These are phyloP conservation scores for Centruroides sculpturatus DNA, from an alignment of 1,140 invertebrate genomes.

Conservation along the genomic window DNA sequence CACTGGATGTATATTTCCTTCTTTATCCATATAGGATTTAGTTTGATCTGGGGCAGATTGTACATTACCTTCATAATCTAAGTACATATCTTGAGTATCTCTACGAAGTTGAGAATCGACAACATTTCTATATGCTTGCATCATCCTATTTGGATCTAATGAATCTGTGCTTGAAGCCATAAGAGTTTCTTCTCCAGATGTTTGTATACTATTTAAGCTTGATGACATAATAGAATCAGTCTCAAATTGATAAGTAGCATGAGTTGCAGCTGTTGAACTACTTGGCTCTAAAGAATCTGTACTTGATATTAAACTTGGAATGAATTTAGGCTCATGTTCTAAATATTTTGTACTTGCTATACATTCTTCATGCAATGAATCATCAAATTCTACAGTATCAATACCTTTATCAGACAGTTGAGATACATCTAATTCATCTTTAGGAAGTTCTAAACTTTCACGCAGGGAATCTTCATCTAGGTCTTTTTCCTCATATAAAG, in stretches of 20 bases:
- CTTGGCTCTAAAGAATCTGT: slow-evolving; percentile 46
- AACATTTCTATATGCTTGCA: neutral
- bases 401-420: too few species aligned
- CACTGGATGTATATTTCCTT: neutral
- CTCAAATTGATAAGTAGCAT: slow-evolving; percentile 67
- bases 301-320: slow-evolving; percentile 39
- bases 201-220: slow-evolving; percentile 47
- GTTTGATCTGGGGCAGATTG: too few species aligned
- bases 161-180: slow-evolving; percentile 55
- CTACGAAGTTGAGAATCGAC: neutral
- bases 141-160: slow-evolving; percentile 31
- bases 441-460: slow-evolving; percentile 10
- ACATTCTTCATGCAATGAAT: too few species aligned
- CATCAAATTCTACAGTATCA: too few species aligned
- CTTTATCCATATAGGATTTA: neutral
- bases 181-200: slow-evolving; percentile 47
- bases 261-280: slow-evolving; percentile 57
- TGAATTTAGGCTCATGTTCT: neutral
- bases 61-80: neutral
- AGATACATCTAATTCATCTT: too few species aligned
- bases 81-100: neutral
- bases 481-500: slow-evolving; percentile 10
- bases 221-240: slow-evolving; percentile 65
- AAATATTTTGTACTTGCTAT: too few species aligned
- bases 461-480: slow-evolving; percentile 18